A percentile compares a stretch with the other conserved stretches of the same genome.
Evolutionary conservation across 2,113 vertebrate species (phyloP).

Genomic region (Lathamus discolor): DNA sequence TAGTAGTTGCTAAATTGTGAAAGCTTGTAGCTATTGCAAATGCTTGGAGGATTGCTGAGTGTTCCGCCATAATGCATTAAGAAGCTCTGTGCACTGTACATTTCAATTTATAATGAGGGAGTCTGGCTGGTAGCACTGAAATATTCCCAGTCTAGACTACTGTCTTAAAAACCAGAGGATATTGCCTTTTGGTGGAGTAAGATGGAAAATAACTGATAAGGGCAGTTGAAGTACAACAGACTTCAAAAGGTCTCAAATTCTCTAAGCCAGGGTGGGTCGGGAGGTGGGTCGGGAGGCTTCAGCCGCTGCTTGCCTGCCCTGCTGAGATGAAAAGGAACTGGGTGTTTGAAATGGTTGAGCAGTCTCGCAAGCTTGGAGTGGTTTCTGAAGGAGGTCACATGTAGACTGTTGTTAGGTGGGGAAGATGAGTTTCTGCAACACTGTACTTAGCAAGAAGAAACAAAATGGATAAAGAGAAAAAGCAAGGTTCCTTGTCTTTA

Average conservation of each 20-base stretch:
- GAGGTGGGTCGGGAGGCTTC: not conserved
- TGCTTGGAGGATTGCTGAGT: conserved; percentile 14
- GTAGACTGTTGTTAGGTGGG: not conserved
- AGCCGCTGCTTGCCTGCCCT: not conserved
- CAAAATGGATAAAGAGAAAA: not conserved
- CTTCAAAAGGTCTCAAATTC: not conserved
- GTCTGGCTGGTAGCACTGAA: not conserved
- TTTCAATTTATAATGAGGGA: conserved; percentile 31
- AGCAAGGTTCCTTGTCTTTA: not conserved
- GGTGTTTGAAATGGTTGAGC: not conserved
- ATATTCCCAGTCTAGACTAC: conserved; percentile 29
- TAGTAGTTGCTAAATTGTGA: conserved; percentile 30
- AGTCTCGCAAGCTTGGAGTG: not conserved
- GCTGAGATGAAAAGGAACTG: not conserved
- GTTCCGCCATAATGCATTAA: conserved; percentile 23
- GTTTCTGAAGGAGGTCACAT: not conserved
- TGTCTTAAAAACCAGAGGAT: not conserved
- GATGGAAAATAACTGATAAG: conserved; percentile 15
- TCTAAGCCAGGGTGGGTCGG: rapidly evolving
- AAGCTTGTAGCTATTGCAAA: conserved; percentile 12
- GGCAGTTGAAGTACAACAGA: not conserved
- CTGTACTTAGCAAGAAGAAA: not conserved
- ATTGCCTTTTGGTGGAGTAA: not conserved
- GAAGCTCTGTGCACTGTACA: not conserved
- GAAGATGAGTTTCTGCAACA: not conserved